Conservation (phyloP, 2,113 vertebrate genomes). For the Gymnorhina tibicen region DNA sequence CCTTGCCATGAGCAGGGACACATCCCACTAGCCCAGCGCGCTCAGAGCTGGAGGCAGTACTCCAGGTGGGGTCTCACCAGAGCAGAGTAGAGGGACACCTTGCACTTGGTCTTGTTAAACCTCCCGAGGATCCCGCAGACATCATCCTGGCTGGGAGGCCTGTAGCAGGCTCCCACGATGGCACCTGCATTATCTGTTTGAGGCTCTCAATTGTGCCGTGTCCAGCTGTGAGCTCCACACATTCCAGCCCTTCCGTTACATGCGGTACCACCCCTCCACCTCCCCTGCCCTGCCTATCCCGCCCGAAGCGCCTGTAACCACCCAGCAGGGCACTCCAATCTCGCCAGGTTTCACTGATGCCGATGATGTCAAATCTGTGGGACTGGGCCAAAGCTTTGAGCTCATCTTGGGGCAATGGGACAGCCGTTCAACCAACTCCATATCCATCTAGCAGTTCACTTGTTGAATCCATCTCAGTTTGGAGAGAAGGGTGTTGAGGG, state of each 20-base stretch:
- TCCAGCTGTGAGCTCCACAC: background rate
- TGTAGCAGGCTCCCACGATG: accelerated
- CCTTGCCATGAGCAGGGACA: background rate
- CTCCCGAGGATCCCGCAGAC: accelerated
- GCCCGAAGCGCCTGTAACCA: accelerated
- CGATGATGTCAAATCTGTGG: background rate
- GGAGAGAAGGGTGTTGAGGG: background rate
- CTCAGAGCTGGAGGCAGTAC: too few species aligned
- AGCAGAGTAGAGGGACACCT: background rate
- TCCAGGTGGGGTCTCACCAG: background rate
- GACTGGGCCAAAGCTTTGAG: background rate
- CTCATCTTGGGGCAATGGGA: background rate
- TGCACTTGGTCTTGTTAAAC: background rate
- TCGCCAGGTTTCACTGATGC: background rate
- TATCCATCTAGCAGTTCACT: too few species aligned
- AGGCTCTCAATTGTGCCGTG: background rate
- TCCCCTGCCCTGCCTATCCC: background rate
- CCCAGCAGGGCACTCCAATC: too few species aligned
- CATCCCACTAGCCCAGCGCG: too few species aligned
- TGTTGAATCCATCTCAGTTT: background rate
- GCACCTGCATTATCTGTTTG: background rate
- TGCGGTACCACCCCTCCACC: background rate
- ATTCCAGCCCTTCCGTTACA: accelerated
- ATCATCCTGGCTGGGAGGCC: accelerated
- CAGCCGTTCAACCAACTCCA: background rate